phyloP scores from a whole-genome alignment of 2,888 invertebrate species.

The Pachydiplax longipennis region DNA sequence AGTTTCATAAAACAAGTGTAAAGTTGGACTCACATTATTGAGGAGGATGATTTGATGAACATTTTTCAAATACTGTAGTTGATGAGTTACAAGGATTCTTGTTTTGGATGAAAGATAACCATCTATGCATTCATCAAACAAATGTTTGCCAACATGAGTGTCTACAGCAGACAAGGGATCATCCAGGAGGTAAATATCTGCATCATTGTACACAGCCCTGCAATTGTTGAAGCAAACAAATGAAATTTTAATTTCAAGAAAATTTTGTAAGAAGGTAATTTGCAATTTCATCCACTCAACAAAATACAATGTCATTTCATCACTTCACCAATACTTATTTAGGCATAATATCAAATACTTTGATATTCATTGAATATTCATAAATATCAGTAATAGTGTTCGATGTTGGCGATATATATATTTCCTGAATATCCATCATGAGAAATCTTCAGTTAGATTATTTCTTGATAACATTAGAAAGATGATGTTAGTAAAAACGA shows the following conservation, averaged over 20 bases:
- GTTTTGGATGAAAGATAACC: conserved; percentile 74
- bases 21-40: conserved; percentile 55
- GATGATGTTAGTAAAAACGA: too few relatives aligned
- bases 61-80: conserved; percentile 77
- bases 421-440: too few relatives aligned
- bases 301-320: too few relatives aligned
- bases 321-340: too few relatives aligned
- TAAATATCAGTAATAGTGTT: too few relatives aligned
- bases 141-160: conserved; percentile 85
- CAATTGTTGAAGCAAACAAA: conserved; percentile 52
- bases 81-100: conserved; percentile 82
- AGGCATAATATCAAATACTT: too few relatives aligned
- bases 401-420: too few relatives aligned
- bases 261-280: too few relatives aligned
- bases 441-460: too few relatives aligned
- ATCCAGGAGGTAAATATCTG: conserved; percentile 87
- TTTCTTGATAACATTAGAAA: too few relatives aligned
- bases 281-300: too few relatives aligned
- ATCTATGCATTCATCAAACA: conserved; percentile 82
- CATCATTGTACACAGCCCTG: conserved; percentile 78
- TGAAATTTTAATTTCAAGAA: neutral
- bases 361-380: too few relatives aligned
- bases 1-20: neutral
- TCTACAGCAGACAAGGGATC: conserved; percentile 95
- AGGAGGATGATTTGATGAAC: conserved; percentile 67